A percentile compares a stretch with the other conserved stretches of the same genome.
Conservation (phyloP, 2,888 invertebrate genomes). For the Hypomecis atomaria region DNA sequence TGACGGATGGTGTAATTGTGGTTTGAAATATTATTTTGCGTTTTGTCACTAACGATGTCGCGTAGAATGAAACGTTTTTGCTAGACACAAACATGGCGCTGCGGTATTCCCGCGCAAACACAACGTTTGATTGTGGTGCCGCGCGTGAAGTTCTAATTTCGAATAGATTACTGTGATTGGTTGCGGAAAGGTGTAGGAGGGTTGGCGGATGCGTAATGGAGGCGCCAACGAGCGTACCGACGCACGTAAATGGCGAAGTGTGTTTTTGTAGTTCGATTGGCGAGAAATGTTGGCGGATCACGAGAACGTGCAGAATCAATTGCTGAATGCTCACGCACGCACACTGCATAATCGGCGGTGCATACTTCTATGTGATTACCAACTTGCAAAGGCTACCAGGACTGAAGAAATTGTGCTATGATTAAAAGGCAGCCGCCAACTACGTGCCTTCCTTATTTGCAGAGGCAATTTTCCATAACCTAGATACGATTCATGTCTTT, state of each 20-base stretch:
- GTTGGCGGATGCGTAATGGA: slow-evolving; percentile 53
- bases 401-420: slow-evolving; percentile 1
- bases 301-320: slow-evolving; percentile 61
- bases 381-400: not conserved
- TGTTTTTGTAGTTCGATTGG: slow-evolving; percentile 63
- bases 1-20: slow-evolving; percentile 73
- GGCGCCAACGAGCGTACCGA: slow-evolving; percentile 60
- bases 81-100: slow-evolving; percentile 53
- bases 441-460: slow-evolving; percentile 16
- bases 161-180: slow-evolving; percentile 74
- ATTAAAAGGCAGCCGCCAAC: slow-evolving; percentile 10
- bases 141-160: slow-evolving; percentile 71
- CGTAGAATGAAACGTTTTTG: slow-evolving; percentile 50
- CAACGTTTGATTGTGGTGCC: slow-evolving; percentile 59
- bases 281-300: slow-evolving; percentile 56
- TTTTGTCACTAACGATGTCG: slow-evolving; percentile 59
- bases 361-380: slow-evolving; percentile 57
- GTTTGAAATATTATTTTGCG: slow-evolving; percentile 67
- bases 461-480: slow-evolving; percentile 10
- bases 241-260: slow-evolving; percentile 57
- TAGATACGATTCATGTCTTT: slow-evolving; percentile 33
- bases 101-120: slow-evolving; percentile 55
- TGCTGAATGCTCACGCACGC: slow-evolving; percentile 54
- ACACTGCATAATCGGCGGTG: slow-evolving; percentile 56
- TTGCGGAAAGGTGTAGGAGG: slow-evolving; percentile 49